Evolutionary conservation across 2,797 vertebrate genomes (phyloP).

Genomic region (Esox lucius): DNA sequence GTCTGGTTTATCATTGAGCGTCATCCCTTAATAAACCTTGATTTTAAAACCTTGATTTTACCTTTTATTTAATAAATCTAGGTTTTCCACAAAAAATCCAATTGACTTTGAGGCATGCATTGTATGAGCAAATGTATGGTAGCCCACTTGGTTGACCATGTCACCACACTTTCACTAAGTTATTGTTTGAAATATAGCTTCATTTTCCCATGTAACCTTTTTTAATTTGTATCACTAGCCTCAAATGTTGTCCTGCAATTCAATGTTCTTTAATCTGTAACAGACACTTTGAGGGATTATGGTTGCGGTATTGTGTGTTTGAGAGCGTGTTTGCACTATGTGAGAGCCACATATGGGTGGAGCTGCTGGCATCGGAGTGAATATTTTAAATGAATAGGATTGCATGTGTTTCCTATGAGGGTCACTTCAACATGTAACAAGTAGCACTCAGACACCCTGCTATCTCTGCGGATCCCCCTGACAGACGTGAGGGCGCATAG

Average conservation of each 20-base stretch:
- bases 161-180: conserved; percentile 38
- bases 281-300: not conserved
- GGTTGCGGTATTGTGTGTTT: not conserved
- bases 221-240: not conserved
- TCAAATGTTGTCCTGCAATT: not conserved
- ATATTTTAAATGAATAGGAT: conserved; percentile 48
- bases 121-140: conserved; percentile 43
- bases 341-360: conserved; percentile 17
- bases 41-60: conserved; percentile 39
- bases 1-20: conserved; percentile 65
- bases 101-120: not conserved
- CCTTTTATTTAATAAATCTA: not conserved
- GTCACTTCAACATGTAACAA: conserved; percentile 73
- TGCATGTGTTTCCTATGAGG: conserved; percentile 73
- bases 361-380: conserved; percentile 38
- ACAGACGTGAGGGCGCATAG: conserved; percentile 1
- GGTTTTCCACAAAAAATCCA: not conserved
- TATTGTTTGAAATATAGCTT: conserved; percentile 34
- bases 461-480: conserved; percentile 41
- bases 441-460: conserved; percentile 70
- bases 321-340: not conserved
- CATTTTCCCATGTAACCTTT: not conserved
- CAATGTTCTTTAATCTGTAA: not conserved
- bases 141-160: conserved; percentile 55
- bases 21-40: conserved; percentile 73